These are phyloP conservation scores for Bugula neritina DNA, from an alignment of 2,888 invertebrate genomes.

Conservation along the genomic window DNA sequence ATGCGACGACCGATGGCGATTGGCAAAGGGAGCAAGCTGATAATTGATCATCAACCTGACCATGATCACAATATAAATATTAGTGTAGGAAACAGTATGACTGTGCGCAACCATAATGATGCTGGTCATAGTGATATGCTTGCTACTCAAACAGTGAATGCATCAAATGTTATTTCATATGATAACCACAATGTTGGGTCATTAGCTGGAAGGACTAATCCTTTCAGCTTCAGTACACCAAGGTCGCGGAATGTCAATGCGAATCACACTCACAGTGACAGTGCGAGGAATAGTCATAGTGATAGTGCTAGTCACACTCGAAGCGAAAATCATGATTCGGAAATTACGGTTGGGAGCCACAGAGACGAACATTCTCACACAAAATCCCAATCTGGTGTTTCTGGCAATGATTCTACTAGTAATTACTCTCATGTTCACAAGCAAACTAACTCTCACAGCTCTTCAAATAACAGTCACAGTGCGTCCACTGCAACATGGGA, in stretches of 20 bases:
- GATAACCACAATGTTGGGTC: too few relatives aligned
- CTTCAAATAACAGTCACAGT: too few relatives aligned
- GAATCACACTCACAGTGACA: not conserved
- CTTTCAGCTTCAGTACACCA: not conserved
- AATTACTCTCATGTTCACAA: too few relatives aligned
- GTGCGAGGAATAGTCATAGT: not conserved
- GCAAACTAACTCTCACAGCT: not conserved
- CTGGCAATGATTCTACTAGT: not conserved
- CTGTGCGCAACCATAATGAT: too few relatives aligned
- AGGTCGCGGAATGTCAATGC: not conserved
- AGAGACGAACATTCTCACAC: not conserved
- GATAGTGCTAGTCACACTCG: not conserved
- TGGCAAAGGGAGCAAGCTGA: slow-evolving; percentile 11
- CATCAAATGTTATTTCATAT: too few relatives aligned
- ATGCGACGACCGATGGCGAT: not conserved
- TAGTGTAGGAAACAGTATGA: too few relatives aligned
- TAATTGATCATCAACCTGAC: not conserved
- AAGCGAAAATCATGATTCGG: not conserved
- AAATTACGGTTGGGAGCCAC: not conserved
- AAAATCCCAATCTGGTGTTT: too few relatives aligned
- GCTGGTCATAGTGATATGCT: not conserved
- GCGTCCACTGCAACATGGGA: not conserved
- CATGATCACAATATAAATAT: not conserved
- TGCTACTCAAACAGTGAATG: not conserved
- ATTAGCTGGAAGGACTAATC: not conserved